phyloP scores from a whole-genome alignment of 1,140 invertebrate genomes.

The Reticulitermes speratus region DNA sequence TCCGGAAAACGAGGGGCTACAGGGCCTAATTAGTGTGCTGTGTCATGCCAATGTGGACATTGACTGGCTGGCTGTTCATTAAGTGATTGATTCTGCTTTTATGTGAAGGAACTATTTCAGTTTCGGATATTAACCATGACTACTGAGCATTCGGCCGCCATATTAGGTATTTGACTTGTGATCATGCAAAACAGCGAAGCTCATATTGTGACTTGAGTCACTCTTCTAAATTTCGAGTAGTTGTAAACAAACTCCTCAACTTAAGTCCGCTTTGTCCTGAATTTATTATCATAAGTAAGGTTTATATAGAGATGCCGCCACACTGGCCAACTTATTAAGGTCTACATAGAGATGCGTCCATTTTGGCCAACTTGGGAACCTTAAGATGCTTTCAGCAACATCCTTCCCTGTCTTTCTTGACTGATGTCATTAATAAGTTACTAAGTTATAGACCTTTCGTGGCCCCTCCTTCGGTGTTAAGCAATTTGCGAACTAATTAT shows the following conservation, averaged over 20 bases:
- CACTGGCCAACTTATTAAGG: neutral
- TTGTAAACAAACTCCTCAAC: neutral
- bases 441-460: neutral
- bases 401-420: neutral
- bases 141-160: too few relatives aligned
- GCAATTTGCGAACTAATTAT: slow-evolving; percentile 17
- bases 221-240: neutral
- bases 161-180: too few relatives aligned
- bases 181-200: too few relatives aligned
- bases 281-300: neutral
- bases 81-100: too few relatives aligned
- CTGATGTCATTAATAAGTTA: slow-evolving; percentile 20
- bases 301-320: neutral
- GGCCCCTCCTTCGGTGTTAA: neutral
- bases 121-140: too few relatives aligned
- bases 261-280: neutral
- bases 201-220: neutral
- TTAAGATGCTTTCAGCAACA: too few relatives aligned
- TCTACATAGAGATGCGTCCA: neutral
- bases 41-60: too few relatives aligned
- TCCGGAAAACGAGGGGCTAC: too few relatives aligned
- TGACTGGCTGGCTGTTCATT: too few relatives aligned
- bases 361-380: too few relatives aligned
- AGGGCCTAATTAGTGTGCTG: too few relatives aligned
- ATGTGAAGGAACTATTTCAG: too few relatives aligned